These are phyloP conservation scores for Girardinus metallicus DNA, from an alignment of 2,797 vertebrate species.

Conservation along the genomic window DNA sequence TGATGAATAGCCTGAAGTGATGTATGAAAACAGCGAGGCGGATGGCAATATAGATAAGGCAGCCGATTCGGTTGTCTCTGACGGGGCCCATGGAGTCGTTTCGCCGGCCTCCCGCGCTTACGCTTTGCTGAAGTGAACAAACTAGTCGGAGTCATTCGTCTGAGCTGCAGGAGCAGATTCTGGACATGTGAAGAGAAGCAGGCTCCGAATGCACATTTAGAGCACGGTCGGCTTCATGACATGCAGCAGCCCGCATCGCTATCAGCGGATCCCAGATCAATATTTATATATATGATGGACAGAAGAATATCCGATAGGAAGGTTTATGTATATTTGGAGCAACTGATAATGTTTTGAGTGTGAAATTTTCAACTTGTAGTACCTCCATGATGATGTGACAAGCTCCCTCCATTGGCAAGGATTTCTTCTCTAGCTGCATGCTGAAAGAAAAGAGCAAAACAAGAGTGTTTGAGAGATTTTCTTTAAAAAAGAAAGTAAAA, in stretches of 20 bases:
- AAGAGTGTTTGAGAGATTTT: slow-evolving; percentile 30
- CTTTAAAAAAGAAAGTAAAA: neutral
- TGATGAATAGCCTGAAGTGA: slow-evolving; percentile 86
- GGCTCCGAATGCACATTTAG: slow-evolving; percentile 49
- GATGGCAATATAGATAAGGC: slow-evolving; percentile 87
- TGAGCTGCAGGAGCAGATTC: slow-evolving; percentile 49
- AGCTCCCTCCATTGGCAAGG: slow-evolving; percentile 96
- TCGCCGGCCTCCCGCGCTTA: slow-evolving; percentile 56
- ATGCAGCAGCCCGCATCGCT: slow-evolving; percentile 7
- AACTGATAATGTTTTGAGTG: neutral
- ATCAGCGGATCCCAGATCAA: slow-evolving; percentile 12
- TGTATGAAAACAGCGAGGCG: slow-evolving; percentile 84
- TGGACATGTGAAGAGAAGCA: slow-evolving; percentile 52
- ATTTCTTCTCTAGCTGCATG: slow-evolving; percentile 97
- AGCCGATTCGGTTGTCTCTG: slow-evolving; percentile 74
- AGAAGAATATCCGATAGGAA: neutral
- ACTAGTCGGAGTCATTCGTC: slow-evolving; percentile 68
- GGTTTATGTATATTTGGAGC: slow-evolving; percentile 5
- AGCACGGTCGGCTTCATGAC: slow-evolving; percentile 22
- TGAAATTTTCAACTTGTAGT: slow-evolving; percentile 48
- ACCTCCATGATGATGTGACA: slow-evolving; percentile 99
- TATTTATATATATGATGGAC: slow-evolving; percentile 8
- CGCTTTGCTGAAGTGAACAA: slow-evolving; percentile 77
- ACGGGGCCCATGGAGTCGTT: slow-evolving; percentile 70
- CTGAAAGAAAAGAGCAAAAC: slow-evolving; percentile 68